A percentile compares a stretch with the other conserved stretches of the same genome.
Conservation (phyloP, 2,113 vertebrate genomes). For the Stigmatopora argus region DNA sequence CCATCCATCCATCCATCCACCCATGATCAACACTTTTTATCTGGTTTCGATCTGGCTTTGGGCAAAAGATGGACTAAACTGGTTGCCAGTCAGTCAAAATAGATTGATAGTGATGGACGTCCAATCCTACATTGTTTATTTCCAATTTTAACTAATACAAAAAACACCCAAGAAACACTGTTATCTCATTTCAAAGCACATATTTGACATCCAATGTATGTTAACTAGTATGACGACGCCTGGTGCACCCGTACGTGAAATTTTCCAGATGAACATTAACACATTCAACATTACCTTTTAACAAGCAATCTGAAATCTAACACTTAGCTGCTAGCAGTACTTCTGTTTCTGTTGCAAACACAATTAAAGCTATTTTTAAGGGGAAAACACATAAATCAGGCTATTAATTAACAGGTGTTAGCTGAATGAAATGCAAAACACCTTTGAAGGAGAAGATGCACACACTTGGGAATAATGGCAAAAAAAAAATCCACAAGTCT, state of each 20-base stretch:
- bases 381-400: not conserved
- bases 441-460: slow-evolving; percentile 10
- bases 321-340: not conserved
- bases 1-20: too few species aligned
- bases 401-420: slow-evolving; percentile 21
- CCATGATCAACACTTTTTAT: too few species aligned
- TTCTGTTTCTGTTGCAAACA: not conserved
- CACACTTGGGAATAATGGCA: slow-evolving; percentile 2
- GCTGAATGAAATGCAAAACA: slow-evolving; percentile 26
- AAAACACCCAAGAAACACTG: too few species aligned
- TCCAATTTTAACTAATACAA: too few species aligned
- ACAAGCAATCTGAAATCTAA: not conserved
- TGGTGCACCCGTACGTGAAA: not conserved
- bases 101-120: too few species aligned
- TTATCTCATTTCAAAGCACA: not conserved
- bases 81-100: too few species aligned
- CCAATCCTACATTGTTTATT: too few species aligned
- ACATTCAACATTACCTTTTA: not conserved
- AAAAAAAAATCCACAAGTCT: not conserved
- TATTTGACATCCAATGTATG: not conserved
- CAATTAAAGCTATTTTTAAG: slow-evolving; percentile 1
- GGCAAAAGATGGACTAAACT: too few species aligned
- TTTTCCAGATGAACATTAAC: not conserved
- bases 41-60: too few species aligned
- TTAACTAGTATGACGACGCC: not conserved